Percentiles rank a stretch among this genome's conserved stretches.
Evolutionary conservation across 2,888 invertebrate genomes (phyloP).

Genomic region (Epinotia demarniana): DNA sequence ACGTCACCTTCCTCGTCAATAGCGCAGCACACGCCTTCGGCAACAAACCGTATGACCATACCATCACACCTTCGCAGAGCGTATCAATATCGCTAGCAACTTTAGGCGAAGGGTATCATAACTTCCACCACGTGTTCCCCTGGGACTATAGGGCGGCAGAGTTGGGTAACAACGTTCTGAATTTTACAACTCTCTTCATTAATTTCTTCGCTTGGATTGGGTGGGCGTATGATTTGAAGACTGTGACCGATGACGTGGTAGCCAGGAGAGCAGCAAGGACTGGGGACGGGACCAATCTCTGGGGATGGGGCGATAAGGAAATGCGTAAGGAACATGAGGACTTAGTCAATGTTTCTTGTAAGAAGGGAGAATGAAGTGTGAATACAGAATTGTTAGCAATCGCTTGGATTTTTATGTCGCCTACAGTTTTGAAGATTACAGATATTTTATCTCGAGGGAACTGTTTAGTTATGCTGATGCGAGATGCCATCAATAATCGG

Average conservation of each 20-base stretch:
- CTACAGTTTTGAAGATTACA: too few species aligned
- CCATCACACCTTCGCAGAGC: slow-evolving; percentile 55
- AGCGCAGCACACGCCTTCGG: slow-evolving; percentile 97
- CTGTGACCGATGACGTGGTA: slow-evolving; percentile 68
- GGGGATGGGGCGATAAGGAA: slow-evolving; percentile 15
- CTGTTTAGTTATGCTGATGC: too few species aligned
- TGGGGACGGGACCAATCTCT: slow-evolving; percentile 33
- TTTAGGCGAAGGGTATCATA: slow-evolving; percentile 90
- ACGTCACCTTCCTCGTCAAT: slow-evolving; percentile 96
- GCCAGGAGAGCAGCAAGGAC: slow-evolving; percentile 10
- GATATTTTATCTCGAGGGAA: too few species aligned
- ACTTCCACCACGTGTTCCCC: slow-evolving; percentile 93
- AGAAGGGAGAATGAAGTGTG: background rate
- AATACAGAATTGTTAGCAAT: background rate
- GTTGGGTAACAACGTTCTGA: slow-evolving; percentile 66
- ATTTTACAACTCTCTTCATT: slow-evolving; percentile 30
- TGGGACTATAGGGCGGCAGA: slow-evolving; percentile 91
- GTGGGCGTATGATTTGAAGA: slow-evolving; percentile 91
- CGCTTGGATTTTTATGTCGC: too few species aligned
- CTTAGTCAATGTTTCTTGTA: background rate
- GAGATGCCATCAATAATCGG: too few species aligned
- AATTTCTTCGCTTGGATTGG: slow-evolving; percentile 78
- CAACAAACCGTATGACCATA: slow-evolving; percentile 94
- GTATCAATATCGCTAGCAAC: slow-evolving; percentile 18
- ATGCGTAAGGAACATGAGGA: slow-evolving; percentile 13